These are phyloP conservation scores for Stichopus horrens DNA, from an alignment of 53 echinoderm and acorn worm species.

Conservation along the genomic window DNA sequence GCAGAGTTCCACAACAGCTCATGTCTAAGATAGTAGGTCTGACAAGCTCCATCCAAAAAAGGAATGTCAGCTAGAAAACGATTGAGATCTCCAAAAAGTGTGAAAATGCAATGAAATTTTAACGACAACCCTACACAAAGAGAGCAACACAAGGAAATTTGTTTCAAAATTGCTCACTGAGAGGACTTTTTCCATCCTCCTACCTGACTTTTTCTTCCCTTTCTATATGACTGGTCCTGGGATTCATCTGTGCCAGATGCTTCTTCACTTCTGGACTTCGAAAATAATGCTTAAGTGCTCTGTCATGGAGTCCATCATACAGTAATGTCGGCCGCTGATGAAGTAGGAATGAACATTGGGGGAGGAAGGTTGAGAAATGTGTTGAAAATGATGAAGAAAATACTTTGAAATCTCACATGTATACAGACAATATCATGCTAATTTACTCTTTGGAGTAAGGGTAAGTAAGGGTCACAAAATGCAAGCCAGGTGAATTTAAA, in stretches of 20 bases:
- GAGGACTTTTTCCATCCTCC: neutral
- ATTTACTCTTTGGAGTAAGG: too few relatives aligned
- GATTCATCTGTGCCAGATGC: slow-evolving; percentile 88
- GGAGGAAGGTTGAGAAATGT: neutral
- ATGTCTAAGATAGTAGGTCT: too few relatives aligned
- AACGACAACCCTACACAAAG: too few relatives aligned
- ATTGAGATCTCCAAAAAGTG: too few relatives aligned
- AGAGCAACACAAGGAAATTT: neutral
- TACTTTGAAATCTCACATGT: too few relatives aligned
- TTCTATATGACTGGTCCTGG: slow-evolving; percentile 63
- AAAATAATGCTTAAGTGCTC: slow-evolving; percentile 95
- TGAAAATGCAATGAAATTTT: too few relatives aligned
- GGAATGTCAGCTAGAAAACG: too few relatives aligned
- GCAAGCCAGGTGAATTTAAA: too few relatives aligned
- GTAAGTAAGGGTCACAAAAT: too few relatives aligned
- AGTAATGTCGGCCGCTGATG: slow-evolving; percentile 83
- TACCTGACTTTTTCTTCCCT: slow-evolving; percentile 89
- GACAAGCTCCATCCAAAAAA: too few relatives aligned
- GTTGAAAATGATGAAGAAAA: neutral
- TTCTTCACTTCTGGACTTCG: slow-evolving; percentile 84
- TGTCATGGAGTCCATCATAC: slow-evolving; percentile 96
- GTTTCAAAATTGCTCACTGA: neutral
- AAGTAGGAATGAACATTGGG: neutral
- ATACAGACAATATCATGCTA: too few relatives aligned
- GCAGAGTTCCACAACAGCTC: too few relatives aligned